Base-by-base conservation (phyloP, 2,113 vertebrate species). In the Brachyhypopomus gauderio region DNA sequence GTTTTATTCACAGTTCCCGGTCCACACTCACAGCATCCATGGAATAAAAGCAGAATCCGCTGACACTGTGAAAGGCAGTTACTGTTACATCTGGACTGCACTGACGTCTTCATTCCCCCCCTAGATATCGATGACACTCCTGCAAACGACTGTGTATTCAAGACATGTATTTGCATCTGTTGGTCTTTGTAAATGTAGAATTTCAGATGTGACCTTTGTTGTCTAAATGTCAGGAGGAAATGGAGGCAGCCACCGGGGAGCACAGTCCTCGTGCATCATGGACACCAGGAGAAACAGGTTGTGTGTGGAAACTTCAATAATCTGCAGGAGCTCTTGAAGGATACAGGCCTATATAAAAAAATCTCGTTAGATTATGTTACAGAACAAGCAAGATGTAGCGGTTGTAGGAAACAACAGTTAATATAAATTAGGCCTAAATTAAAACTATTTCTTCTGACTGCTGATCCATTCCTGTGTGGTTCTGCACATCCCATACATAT, bases 121-220 rank as follows among this genome's bases (percentile, higher is more conserved):
- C 34, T 19, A n/a, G 27, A 69, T 38, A 69, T 38, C 11, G 30
- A 69, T 69, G 34, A 36, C 27, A 66, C 27, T 36, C 34, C 6
- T 5, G 36, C 66, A 70, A 41, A 70, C 36, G 9, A 41, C 78
- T 88, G 90, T 89, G 83, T 92, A 90, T 93, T 89, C 85, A 91
- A 90, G 88, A 91, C 85, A 86, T 66, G 5, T 85, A 90, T 94
- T 92, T 91, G 89, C 89, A 90, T 91, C 89, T 89, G 89, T 91
- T 20, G 56, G 90, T 90, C 89, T 88, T 88, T 87, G 85, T 89
- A 89, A 88, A 92, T 93, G 92, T 92, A 91, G 89, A 93, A 91
- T 93, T 94, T 92, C 89, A 92, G 88, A 94, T 94, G 90, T 92
- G 92, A 94, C 92, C 93, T 93, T 94, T 93, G 90, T 92, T 92